phyloP scores from a whole-genome alignment of 1,140 invertebrate genomes.

The Aethina tumida region DNA sequence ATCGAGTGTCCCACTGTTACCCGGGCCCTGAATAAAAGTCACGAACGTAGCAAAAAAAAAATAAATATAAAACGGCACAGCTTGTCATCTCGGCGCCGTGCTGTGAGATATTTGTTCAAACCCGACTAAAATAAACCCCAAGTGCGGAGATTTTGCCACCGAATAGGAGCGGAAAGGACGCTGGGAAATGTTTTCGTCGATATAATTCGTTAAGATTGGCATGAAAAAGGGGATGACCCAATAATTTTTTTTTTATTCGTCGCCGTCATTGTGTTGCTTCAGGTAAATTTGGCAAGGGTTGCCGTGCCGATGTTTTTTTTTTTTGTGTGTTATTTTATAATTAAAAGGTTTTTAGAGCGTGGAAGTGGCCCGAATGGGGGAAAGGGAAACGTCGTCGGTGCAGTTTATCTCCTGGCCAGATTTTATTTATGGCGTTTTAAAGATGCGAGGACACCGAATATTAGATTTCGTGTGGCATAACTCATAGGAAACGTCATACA shows the following conservation, averaged over 20 bases:
- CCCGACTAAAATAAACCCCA: slow-evolving; percentile 10
- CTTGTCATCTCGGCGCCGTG: slow-evolving; percentile 13
- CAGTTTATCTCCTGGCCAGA: no score
- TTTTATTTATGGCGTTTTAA: no score
- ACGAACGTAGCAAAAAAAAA: no score
- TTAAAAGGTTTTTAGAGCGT: slow-evolving; percentile 4
- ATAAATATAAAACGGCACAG: slow-evolving; percentile 15
- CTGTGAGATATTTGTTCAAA: slow-evolving; percentile 15
- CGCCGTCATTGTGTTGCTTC: no score
- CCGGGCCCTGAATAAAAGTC: no score
- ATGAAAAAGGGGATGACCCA: slow-evolving; percentile 10
- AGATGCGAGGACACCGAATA: no score
- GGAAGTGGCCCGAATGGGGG: no score
- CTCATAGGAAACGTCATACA: no score
- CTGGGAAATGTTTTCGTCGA: slow-evolving; percentile 6
- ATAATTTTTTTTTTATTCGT: slow-evolving; percentile 10
- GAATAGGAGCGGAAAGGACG: slow-evolving; percentile 9
- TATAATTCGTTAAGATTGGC: slow-evolving; percentile 12
- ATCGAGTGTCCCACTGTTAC: no score
- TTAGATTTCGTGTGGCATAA: no score
- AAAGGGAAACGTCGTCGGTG: no score
- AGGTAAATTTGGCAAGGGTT: slow-evolving; percentile 10
- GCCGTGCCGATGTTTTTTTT: slow-evolving; percentile 1
- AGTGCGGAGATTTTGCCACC: slow-evolving; percentile 2
- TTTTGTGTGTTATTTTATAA: slow-evolving; percentile 7